Percentiles rank a stretch among this genome's conserved stretches.
These are phyloP conservation scores for Semnopithecus entellus DNA, from an alignment of 2,113 vertebrate genomes.

Conservation along the genomic window DNA sequence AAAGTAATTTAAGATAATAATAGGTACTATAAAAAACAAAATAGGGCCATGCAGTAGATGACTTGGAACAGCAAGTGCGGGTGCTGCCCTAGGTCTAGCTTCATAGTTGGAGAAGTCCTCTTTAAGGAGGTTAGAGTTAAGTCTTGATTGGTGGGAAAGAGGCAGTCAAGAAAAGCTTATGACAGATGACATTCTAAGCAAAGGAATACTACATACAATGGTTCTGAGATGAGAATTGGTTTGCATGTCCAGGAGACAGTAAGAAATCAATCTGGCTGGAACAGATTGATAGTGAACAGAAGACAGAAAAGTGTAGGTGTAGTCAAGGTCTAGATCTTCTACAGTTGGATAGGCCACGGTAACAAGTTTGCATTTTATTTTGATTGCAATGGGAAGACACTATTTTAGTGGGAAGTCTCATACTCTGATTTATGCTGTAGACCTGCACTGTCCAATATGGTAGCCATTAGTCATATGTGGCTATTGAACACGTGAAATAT, in stretches of 20 bases:
- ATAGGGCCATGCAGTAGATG: background rate
- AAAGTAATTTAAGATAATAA: background rate
- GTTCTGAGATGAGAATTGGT: background rate
- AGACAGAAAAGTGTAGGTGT: background rate
- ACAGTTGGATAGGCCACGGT: background rate
- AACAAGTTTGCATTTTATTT: background rate
- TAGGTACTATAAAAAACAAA: background rate
- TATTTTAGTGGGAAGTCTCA: background rate
- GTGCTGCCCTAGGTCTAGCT: background rate
- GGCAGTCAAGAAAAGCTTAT: background rate
- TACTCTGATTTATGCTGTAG: background rate
- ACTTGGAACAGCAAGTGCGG: background rate
- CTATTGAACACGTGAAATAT: background rate
- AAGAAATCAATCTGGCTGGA: background rate
- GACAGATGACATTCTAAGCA: background rate
- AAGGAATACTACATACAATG: background rate
- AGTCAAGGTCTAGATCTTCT: background rate
- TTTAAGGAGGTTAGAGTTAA: background rate
- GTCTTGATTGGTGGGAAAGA: background rate
- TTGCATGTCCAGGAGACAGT: background rate
- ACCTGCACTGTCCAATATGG: background rate
- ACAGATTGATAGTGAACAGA: background rate
- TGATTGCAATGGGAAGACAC: background rate
- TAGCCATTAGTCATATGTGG: background rate
- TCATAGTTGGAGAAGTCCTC: background rate